Evolutionary conservation across 1,140 invertebrate species (phyloP).

Genomic region (Steinernema khuongi): DNA sequence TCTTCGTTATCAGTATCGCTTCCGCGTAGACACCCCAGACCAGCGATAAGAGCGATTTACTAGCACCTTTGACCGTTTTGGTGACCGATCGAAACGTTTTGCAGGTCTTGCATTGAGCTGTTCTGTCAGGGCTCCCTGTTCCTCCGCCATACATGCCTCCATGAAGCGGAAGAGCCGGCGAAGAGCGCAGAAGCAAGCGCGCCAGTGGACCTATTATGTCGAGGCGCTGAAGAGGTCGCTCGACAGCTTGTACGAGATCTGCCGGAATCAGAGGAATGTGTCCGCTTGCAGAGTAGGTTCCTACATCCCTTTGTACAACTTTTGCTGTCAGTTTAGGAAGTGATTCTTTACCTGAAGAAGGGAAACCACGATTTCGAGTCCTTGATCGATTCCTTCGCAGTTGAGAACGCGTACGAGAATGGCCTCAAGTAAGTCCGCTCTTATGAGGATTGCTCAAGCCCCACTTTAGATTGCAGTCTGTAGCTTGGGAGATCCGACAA

Average conservation of each 20-base stretch:
- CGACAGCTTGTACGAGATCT: slow-evolving; percentile 9
- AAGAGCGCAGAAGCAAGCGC: neutral
- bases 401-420: neutral
- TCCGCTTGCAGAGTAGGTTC: neutral
- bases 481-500: neutral
- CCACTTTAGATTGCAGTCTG: neutral
- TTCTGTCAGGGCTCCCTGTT: neutral
- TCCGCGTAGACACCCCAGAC: neutral
- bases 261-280: neutral
- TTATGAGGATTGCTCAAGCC: neutral
- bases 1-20: too few species aligned
- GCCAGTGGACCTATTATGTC: neutral
- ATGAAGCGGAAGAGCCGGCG: neutral
- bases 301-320: neutral
- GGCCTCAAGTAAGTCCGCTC: neutral
- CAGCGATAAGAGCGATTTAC: neutral
- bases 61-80: too few species aligned
- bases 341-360: neutral
- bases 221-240: neutral
- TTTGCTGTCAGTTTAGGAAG: neutral
- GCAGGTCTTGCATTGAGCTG: neutral
- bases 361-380: slow-evolving; percentile 2
- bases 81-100: neutral
- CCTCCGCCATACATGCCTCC: neutral
- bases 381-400: neutral